phyloP scores from a whole-genome alignment of 2,888 invertebrate species.

The Hirtodrosophila duncani region DNA sequence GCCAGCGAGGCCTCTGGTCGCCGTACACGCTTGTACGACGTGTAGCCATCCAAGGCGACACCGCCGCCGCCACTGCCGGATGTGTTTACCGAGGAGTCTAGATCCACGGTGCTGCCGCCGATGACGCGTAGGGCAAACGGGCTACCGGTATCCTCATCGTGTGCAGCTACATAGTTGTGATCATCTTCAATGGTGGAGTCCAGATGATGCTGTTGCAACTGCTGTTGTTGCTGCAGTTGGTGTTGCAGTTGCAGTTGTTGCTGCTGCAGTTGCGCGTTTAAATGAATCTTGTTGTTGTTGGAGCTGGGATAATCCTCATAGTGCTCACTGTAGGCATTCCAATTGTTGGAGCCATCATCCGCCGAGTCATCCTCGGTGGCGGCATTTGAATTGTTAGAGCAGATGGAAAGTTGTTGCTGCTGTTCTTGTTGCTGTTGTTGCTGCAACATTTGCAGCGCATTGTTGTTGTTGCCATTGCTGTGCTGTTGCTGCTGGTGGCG shows the following conservation, averaged over 20 bases:
- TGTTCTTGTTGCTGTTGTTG: conserved; percentile 32
- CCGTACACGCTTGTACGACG: conserved; percentile 81
- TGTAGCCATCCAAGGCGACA: conserved; percentile 56
- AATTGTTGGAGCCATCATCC: conserved; percentile 70
- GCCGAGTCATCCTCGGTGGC: conserved; percentile 70
- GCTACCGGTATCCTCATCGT: conserved; percentile 72
- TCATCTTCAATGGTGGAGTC: conserved; percentile 72
- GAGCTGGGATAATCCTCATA: conserved; percentile 53
- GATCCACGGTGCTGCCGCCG: conserved; percentile 45
- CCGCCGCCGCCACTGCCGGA: conserved; percentile 48
- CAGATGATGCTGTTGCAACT: conserved; percentile 43
- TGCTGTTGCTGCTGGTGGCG: conserved; percentile 36
- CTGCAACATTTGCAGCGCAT: conserved; percentile 28
- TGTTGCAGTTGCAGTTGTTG: conserved; percentile 26
- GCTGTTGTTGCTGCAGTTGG: conserved; percentile 23
- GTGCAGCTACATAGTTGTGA: conserved; percentile 73
- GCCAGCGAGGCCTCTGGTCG: conserved; percentile 87
- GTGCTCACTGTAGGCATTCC: conserved; percentile 70
- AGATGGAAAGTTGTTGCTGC: conserved; percentile 36
- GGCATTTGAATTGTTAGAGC: conserved; percentile 61
- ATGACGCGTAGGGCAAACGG: conserved; percentile 46
- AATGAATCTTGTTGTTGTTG: conserved; percentile 28
- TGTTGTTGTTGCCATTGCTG: conserved; percentile 40
- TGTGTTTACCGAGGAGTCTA: conserved; percentile 64
- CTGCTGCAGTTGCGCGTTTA: conserved; percentile 29